These are phyloP conservation scores for Smutsia temminckii DNA, from an alignment of 2,797 vertebrate genomes.

Conservation along the genomic window DNA sequence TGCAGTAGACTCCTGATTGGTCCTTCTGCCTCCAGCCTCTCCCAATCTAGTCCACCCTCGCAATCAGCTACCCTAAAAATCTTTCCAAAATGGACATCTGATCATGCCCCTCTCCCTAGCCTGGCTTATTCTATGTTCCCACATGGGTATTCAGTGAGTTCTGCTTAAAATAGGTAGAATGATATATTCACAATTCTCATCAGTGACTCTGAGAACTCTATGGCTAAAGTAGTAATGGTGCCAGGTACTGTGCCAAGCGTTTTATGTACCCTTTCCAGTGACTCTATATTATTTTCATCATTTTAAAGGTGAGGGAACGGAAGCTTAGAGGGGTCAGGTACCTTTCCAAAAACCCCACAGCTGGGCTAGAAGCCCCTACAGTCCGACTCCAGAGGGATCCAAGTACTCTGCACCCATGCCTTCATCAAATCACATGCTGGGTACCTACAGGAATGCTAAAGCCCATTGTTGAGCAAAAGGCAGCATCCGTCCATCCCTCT, in stretches of 20 bases:
- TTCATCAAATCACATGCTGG: neutral
- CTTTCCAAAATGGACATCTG: neutral
- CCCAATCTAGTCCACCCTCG: neutral
- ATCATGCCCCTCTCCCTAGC: neutral
- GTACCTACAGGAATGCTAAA: neutral
- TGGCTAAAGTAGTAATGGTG: neutral
- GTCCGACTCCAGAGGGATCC: neutral
- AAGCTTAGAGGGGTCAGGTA: neutral
- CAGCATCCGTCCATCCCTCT: too few species aligned
- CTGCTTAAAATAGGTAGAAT: neutral
- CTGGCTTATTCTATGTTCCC: neutral
- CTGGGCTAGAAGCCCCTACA: neutral
- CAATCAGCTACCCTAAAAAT: neutral
- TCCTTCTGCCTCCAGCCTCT: neutral
- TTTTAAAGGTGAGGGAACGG: neutral
- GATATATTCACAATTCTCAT: neutral
- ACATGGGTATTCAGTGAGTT: neutral
- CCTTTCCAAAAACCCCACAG: neutral
- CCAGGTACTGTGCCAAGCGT: neutral
- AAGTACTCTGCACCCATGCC: neutral
- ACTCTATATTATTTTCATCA: neutral
- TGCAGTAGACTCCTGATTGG: neutral
- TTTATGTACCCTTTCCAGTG: neutral
- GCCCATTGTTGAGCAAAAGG: neutral
- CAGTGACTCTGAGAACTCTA: neutral